Base-by-base conservation (phyloP, 2,797 vertebrate species). In the Sebastolobus altivelis region DNA sequence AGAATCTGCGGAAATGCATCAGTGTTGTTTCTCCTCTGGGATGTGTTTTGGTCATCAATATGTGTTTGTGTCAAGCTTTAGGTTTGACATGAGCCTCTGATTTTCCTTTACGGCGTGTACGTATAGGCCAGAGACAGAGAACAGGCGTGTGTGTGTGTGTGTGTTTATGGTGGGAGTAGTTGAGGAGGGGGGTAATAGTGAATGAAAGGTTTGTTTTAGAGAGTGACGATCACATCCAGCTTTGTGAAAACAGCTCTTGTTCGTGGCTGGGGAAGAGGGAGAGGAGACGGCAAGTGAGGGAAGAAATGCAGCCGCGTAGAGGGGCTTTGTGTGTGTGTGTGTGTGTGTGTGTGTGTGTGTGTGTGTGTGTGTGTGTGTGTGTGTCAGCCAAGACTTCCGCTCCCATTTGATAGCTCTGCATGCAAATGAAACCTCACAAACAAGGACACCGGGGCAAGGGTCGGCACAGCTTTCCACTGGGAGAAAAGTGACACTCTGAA, bases 161-260 rank as follows among this genome's bases (percentile, higher is more conserved):
- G 73, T 87, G 83, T 86, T 84, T 80, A 65, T 71, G 84, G 85
- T 88, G 82, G 77, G 82, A 79, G 88, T 71, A 77, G 87, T 55
- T 86, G 82, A 56, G 86, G 69, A 69, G 76, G 62, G 25, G 83
- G 52, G 71, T 61, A 67, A 79, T 71, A 65, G 72, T 46, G 35
- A 95, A 95, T 95, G 89, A 92, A 92, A 79, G 90, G 92, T 93
- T 95, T 95, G 94, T 94, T 91, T 93, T 88, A 88, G 85, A 89
- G 90, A 89, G 88, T 91, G 90, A 84, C 68, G 75, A 93, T 90
- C 89, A 80, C 88, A 93, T 92, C 91, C 87, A 86, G 88, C 87
- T 94, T 93, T 93, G 86, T 95, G 91, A 95, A 95, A 95, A 95
- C 93, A 67, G 75, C 90, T 93, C 93, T 94, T 94, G 94, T 95